Percentiles rank a stretch among this genome's conserved stretches.
phyloP scores from a whole-genome alignment of 2,888 invertebrate species.

The Gordius sp. region DNA sequence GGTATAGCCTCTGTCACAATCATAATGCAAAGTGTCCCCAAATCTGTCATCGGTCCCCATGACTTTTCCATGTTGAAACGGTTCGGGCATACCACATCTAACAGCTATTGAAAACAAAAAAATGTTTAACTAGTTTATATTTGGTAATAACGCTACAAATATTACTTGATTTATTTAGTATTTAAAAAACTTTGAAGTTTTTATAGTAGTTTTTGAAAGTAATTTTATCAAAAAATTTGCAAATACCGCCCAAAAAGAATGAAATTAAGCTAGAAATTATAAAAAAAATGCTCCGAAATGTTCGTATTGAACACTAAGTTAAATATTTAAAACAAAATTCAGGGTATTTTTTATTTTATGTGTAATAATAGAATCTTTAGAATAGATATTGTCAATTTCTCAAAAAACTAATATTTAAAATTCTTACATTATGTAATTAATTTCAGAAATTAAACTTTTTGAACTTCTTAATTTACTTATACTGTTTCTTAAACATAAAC shows the following conservation, averaged over 20 bases:
- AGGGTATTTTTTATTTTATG: no score
- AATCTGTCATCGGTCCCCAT: not conserved
- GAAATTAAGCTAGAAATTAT: no score
- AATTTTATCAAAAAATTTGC: no score
- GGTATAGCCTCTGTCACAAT: conserved; percentile 3
- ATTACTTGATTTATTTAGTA: not conserved
- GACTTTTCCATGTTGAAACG: not conserved
- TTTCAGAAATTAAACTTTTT: not conserved
- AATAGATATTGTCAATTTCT: no score
- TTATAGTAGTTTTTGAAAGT: not conserved
- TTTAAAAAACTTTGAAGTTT: not conserved
- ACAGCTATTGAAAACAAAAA: not conserved
- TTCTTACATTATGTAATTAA: no score
- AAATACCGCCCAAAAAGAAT: no score
- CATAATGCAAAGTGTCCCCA: conserved; percentile 3
- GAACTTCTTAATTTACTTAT: not conserved
- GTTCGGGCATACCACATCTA: not conserved
- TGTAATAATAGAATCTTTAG: no score
- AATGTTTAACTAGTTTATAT: not conserved
- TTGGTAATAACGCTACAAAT: not conserved
- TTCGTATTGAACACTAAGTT: not conserved
- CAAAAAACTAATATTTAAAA: no score
- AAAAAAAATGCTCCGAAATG: no score
- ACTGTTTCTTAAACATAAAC: not conserved
- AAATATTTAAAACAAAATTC: not conserved